Evolutionary conservation across 2,113 vertebrate species (phyloP).

Genomic region (Oreotrochilus melanogaster): DNA sequence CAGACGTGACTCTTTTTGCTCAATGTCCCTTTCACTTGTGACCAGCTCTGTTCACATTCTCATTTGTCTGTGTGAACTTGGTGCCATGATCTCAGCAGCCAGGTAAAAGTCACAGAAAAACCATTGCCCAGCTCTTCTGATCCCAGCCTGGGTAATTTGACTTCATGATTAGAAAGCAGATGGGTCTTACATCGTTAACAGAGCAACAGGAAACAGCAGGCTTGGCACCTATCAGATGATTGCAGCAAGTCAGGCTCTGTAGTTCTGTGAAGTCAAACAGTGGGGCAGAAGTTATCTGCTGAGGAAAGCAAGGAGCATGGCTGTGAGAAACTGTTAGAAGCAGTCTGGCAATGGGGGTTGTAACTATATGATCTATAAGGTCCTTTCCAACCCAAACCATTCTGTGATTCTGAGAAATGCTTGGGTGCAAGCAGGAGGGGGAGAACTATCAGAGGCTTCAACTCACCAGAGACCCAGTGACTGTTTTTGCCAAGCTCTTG

Average conservation of each 20-base stretch:
- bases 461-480: neutral
- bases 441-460: neutral
- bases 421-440: neutral
- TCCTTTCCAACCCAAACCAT: no score
- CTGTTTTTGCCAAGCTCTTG: neutral
- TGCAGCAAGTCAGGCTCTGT: neutral
- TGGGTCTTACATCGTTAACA: neutral
- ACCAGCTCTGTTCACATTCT: neutral
- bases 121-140: neutral
- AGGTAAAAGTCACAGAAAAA: neutral
- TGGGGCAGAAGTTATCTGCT: neutral
- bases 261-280: neutral
- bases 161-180: neutral
- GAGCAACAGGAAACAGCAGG: neutral
- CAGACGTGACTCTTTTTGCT: neutral
- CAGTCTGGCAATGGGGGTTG: no score
- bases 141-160: neutral
- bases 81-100: neutral
- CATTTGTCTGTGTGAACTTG: neutral
- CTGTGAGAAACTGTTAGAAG: neutral
- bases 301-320: neutral
- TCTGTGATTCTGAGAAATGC: neutral
- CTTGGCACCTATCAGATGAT: neutral
- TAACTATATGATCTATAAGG: no score
- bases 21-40: neutral